Base-by-base conservation (phyloP, 1,140 invertebrate genomes). In the Danaus plexippus region DNA sequence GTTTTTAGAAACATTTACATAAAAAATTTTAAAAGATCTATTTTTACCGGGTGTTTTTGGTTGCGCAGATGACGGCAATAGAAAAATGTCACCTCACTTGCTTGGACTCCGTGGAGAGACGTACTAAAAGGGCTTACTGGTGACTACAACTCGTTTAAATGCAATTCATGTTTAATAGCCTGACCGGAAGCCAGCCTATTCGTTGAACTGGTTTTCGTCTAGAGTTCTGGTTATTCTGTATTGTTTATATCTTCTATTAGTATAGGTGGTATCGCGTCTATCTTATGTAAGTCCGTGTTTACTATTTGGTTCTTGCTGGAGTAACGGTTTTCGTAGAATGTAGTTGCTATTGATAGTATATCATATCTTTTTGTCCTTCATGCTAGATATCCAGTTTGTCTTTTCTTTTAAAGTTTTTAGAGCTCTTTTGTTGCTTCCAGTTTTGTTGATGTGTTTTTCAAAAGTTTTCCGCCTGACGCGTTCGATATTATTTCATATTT, bases 151-250 rank as follows among this genome's bases (percentile, higher is more conserved):
- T 15, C 15, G 15, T 1, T 15, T 15, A 15, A 15, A 15, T 15
- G 1, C 15, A 15, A 15, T 1, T n/a, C n/a, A n/a, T n/a, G n/a
- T n/a, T n/a, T n/a, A n/a, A n/a, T n/a, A n/a, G n/a, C n/a, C n/a
- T n/a, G n/a, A n/a, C n/a, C n/a, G n/a, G n/a, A n/a, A n/a, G n/a
- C n/a, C n/a, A n/a, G n/a, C n/a, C n/a, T n/a, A n/a, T n/a, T n/a
- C n/a, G n/a, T n/a, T n/a, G n/a, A n/a, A n/a, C n/a, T 54, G 55
- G 13, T 54, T 62, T 46, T 57, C 47, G 40, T 59, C 52, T 8
- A 54, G 45, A 22, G 18, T 41, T 50, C 42, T 45, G 15, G n/a
- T 54, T 54, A 54, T 54, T 51, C 47, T 47, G 53, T 46, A 4
- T 56, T 50, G 8, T 9, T 9, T 56, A 56, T 44, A 44, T 49